Evolutionary conservation across 2,113 vertebrate species (phyloP).

Genomic region (Dipodomys stephensi): DNA sequence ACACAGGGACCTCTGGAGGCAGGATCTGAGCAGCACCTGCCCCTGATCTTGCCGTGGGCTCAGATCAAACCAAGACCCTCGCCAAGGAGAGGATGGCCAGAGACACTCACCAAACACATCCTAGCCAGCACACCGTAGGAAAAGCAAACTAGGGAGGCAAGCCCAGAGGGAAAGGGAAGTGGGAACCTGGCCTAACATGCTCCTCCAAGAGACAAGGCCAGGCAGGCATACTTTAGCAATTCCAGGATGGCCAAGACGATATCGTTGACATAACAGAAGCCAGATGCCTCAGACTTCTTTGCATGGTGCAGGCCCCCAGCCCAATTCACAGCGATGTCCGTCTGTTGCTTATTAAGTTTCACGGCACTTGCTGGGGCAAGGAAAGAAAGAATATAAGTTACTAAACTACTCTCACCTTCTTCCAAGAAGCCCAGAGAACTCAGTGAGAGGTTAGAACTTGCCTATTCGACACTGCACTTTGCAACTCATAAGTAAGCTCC

Average conservation of each 20-base stretch:
- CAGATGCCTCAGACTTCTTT: conserved; percentile 98
- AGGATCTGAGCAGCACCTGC: conserved; percentile 76
- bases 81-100: conserved; percentile 72
- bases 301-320: conserved; percentile 98
- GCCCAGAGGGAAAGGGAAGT: conserved; percentile 63
- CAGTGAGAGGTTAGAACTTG: conserved; percentile 32
- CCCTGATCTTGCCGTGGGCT: conserved; percentile 78
- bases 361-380: conserved; percentile 93
- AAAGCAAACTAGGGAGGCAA: conserved; percentile 79
- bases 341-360: conserved; percentile 99
- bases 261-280: conserved; percentile 99
- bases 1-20: conserved; percentile 77
- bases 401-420: not conserved
- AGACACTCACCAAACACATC: conserved; percentile 71
- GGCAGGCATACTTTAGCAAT: conserved; percentile 94
- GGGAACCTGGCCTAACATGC: conserved; percentile 75
- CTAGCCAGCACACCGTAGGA: conserved; percentile 68
- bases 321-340: conserved; percentile 99
- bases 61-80: conserved; percentile 79
- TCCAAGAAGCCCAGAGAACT: conserved; percentile 7
- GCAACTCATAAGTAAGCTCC: not conserved
- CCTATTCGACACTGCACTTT: not conserved
- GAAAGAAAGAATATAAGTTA: conserved; percentile 2
- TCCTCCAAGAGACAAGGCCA: conserved; percentile 73
- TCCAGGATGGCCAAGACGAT: conserved; percentile 98